phyloP scores from a whole-genome alignment of 2,888 invertebrate genomes.

The Macrophya annulata region DNA sequence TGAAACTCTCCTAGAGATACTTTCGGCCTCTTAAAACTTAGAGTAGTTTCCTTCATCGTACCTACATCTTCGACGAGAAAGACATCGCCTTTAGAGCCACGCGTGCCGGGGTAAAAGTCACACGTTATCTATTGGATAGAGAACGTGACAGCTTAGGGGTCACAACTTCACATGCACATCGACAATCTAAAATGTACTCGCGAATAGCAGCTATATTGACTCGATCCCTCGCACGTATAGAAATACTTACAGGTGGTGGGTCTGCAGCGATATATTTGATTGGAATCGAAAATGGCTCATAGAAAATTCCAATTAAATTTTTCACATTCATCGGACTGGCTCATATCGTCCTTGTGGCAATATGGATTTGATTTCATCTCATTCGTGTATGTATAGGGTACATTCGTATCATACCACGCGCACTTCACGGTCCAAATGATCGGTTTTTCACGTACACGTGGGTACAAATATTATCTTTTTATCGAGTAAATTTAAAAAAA shows the following conservation, averaged over 20 bases:
- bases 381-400: neutral
- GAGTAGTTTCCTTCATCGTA: neutral
- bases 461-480: neutral
- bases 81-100: constrained; percentile 5
- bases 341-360: neutral
- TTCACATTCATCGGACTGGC: constrained; percentile 24
- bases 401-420: neutral
- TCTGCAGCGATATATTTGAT: constrained; percentile 24
- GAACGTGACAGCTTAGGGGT: neutral
- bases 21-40: constrained; percentile 5
- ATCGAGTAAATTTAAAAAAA: neutral
- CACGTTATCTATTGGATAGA: constrained; percentile 7
- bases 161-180: neutral
- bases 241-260: neutral
- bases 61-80: constrained; percentile 1
- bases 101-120: neutral
- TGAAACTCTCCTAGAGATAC: neutral
- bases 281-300: constrained; percentile 30
- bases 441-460: neutral
- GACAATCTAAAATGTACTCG: neutral
- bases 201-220: constrained; percentile 25
- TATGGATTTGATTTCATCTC: constrained; percentile 1
- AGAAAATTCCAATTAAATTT: constrained; percentile 49
- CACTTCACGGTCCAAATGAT: neutral
- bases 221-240: neutral